Percentiles rank a stretch among this genome's conserved stretches.
Evolutionary conservation across 2,113 vertebrate species (phyloP).

Genomic region (Stomatorhinus ivindoensis): DNA sequence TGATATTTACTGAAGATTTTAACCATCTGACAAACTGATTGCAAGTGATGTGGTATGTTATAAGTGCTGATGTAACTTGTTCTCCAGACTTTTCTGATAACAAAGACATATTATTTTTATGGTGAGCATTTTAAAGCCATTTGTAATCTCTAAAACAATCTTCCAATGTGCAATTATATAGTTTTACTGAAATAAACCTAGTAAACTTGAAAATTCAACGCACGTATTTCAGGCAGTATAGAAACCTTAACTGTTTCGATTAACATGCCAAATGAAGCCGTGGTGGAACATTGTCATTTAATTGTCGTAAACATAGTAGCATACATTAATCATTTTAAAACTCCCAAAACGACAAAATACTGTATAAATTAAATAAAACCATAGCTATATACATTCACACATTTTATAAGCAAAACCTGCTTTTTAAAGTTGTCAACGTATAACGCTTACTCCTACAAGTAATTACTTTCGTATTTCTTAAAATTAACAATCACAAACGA

Average conservation of each 20-base stretch:
- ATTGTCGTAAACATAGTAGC: not conserved
- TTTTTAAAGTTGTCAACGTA: not conserved
- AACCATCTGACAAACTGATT: not conserved
- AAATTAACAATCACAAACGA: not conserved
- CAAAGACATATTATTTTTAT: not conserved
- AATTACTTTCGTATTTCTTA: not conserved
- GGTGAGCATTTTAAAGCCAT: not conserved
- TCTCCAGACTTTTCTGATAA: not conserved
- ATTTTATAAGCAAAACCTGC: not conserved
- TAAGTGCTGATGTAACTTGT: not conserved
- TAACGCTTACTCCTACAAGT: not conserved
- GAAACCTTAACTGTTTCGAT: not conserved
- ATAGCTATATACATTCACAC: not conserved
- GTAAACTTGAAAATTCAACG: not conserved
- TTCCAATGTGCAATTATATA: not conserved
- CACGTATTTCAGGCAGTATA: not conserved
- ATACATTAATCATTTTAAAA: not conserved
- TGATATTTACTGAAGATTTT: not conserved
- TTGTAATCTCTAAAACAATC: not conserved
- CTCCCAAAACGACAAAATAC: not conserved
- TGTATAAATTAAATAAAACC: not conserved
- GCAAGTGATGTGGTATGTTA: not conserved
- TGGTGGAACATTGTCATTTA: not conserved
- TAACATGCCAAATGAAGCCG: not conserved
- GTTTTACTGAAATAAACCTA: not conserved